phyloP scores from a whole-genome alignment of 2,113 vertebrate genomes.

The Heliornis fulica region DNA sequence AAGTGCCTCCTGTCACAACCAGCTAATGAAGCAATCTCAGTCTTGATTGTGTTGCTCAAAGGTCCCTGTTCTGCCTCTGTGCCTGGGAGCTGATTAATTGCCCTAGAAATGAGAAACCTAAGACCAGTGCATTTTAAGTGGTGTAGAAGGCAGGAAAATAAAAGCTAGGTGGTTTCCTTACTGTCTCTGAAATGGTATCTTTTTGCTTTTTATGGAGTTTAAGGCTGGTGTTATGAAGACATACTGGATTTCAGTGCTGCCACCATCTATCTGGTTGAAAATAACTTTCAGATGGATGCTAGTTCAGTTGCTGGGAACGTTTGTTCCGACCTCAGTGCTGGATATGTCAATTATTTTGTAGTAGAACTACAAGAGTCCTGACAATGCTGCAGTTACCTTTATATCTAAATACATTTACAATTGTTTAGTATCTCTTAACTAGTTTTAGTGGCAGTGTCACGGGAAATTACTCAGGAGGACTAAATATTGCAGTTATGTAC shows the following conservation, averaged over 20 bases:
- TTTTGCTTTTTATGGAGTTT: not conserved
- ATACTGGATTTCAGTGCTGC: not conserved
- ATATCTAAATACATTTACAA: not conserved
- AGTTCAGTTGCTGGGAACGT: not conserved
- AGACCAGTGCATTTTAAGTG: not conserved
- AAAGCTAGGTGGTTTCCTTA: not conserved
- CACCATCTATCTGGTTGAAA: not conserved
- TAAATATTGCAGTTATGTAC: not conserved
- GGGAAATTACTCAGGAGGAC: not conserved
- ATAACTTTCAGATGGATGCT: not conserved
- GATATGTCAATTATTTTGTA: not conserved
- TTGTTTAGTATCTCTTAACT: not conserved
- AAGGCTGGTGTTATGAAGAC: not conserved
- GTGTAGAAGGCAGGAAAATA: not conserved
- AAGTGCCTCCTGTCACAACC: not conserved
- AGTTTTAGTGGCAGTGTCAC: not conserved
- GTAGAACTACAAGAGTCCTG: not conserved
- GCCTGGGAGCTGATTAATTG: not conserved
- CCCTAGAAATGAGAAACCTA: not conserved
- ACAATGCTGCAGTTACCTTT: not conserved
- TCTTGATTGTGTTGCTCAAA: not conserved
- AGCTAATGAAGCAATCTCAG: not conserved
- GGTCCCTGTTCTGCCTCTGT: not conserved
- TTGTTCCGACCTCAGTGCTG: not conserved
- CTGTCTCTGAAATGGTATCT: not conserved